A percentile compares a stretch with the other conserved stretches of the same genome.
phyloP scores from a whole-genome alignment of 2,888 invertebrate species.

The Troides helena region DNA sequence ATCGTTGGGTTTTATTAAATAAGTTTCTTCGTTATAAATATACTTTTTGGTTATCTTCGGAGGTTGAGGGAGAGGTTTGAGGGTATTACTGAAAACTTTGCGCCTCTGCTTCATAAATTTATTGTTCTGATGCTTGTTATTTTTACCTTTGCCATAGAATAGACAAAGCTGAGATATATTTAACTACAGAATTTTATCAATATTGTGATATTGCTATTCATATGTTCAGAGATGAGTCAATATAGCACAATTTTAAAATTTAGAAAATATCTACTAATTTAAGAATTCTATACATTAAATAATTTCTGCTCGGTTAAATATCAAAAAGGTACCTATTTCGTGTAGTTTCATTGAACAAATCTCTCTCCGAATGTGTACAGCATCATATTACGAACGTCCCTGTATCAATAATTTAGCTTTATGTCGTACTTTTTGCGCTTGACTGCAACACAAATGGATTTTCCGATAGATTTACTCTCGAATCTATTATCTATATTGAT shows the following conservation, averaged over 20 bases:
- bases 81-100: background rate
- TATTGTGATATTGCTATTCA: too few species aligned
- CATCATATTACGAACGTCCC: slow-evolving; percentile 46
- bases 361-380: slow-evolving; percentile 20
- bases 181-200: too few species aligned
- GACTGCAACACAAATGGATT: slow-evolving; percentile 67
- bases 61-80: background rate
- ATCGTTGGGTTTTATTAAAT: slow-evolving; percentile 25
- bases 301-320: background rate
- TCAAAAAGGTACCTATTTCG: background rate
- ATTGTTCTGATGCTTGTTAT: too few species aligned
- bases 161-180: too few species aligned
- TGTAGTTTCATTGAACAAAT: background rate
- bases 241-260: too few species aligned
- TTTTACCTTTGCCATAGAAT: too few species aligned
- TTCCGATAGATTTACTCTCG: slow-evolving; percentile 68
- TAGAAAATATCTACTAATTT: too few species aligned
- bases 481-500: slow-evolving; percentile 23
- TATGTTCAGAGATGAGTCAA: too few species aligned
- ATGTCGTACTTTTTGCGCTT: slow-evolving; percentile 71
- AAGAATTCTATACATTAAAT: too few species aligned
- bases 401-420: slow-evolving; percentile 67
- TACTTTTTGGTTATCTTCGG: slow-evolving; percentile 20
- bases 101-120: background rate
- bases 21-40: slow-evolving; percentile 20